Evolutionary conservation across 2,113 vertebrate species (phyloP), one percentile per base, ranked within the genome.

Genomic region (Ursus arctos): DNA sequence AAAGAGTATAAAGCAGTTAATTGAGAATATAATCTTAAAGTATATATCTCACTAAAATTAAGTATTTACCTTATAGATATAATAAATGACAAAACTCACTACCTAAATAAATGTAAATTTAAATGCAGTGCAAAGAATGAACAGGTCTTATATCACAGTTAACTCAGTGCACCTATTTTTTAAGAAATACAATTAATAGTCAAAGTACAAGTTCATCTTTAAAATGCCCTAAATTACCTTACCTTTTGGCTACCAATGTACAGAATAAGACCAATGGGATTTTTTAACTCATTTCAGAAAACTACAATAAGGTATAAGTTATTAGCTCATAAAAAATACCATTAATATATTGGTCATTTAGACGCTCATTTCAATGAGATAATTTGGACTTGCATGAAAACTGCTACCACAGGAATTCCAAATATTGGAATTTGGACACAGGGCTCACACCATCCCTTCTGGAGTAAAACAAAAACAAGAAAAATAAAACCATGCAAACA

Each of bases 1-100:
- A 65, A 96, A 28, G 83, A 96, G 43, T 92, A 82, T 72, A 93
- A 57, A 90, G 4, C 26, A 95, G 65, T n/a, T 83, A 28, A 95
- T 13, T 88, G 36, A 40, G 15, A 74, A 65, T 55, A 77, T 22
- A 49, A 65, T 67, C 79, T 33, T 40, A n/a, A 83, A 77, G n/a
- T 8, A 77, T 4, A 33, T 31, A 31, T 67, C 12, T 79, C 13
- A 85, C 26, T 79, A 83, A 0, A 86, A 86, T 43, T 7, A 76
- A 69, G 19, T 61, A 92, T 65, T 92, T 92, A 65, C 31, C 33
- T 67, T 36, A 91, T 11, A 88, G 33, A 76, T 55, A 82, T 15
- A 59, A 79, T 49, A 55, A 77, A 59, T 26, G 49, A 74, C 33
- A 94, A 91, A 80, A 83, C 12, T n/a, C 67, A 1, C 4, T 26